phyloP scores from a whole-genome alignment of 2,113 vertebrate genomes.

The Lamprotornis superbus region DNA sequence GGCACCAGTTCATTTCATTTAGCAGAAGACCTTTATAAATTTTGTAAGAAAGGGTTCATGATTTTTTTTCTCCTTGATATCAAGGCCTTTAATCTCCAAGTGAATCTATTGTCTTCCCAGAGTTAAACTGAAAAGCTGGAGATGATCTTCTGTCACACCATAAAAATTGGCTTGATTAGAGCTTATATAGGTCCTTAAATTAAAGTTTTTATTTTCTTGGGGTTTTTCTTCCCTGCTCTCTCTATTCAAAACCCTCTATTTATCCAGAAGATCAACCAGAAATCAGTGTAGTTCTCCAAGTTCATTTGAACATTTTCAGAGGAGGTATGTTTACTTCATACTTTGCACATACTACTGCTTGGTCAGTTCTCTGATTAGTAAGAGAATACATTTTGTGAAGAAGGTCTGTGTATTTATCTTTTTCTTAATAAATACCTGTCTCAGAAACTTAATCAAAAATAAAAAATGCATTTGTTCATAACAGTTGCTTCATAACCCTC shows the following conservation, averaged over 20 bases:
- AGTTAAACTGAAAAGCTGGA: neutral
- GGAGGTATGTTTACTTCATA: neutral
- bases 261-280: neutral
- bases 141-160: neutral
- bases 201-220: neutral
- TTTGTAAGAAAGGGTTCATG: neutral
- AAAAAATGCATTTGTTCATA: neutral
- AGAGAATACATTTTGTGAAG: neutral
- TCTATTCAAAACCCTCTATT: neutral
- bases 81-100: neutral
- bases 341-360: neutral
- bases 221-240: accelerated
- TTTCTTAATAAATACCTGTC: neutral
- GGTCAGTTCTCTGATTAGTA: neutral
- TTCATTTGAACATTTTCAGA: neutral
- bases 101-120: neutral
- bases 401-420: neutral
- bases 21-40: neutral
- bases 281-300: neutral
- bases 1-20: neutral
- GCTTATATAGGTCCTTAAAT: neutral
- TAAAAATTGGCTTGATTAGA: neutral
- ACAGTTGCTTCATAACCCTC: neutral
- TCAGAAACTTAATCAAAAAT: neutral
- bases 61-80: neutral